phyloP scores from a whole-genome alignment of 2,888 invertebrate species.

The Cordylochernes scorpioides region DNA sequence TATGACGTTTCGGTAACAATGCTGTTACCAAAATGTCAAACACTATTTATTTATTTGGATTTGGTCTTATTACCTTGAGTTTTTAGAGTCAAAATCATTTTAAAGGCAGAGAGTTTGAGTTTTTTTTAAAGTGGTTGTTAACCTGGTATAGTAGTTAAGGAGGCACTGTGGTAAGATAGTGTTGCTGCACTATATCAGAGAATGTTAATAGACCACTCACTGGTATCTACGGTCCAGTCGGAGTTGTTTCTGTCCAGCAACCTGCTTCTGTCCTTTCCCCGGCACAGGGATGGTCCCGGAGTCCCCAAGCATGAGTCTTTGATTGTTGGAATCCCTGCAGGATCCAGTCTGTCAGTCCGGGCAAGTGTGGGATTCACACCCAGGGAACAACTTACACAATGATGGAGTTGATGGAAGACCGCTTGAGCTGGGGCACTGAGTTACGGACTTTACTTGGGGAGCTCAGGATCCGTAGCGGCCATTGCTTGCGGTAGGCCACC shows the following conservation, averaged over 20 bases:
- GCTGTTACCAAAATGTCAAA: no score
- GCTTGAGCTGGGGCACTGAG: constrained; percentile 45
- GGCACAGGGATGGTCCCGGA: constrained; percentile 74
- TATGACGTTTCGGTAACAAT: no score
- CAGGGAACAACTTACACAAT: constrained; percentile 40
- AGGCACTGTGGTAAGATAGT: no score
- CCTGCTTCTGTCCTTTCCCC: constrained; percentile 39
- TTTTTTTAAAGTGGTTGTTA: no score
- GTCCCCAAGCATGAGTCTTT: constrained; percentile 65
- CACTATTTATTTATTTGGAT: no score
- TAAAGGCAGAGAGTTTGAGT: no score
- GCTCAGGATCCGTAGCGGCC: constrained; percentile 35
- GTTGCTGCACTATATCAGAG: no score
- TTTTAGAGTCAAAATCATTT: no score
- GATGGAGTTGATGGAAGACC: constrained; percentile 52
- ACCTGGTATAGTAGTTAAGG: no score
- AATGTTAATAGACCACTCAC: no score
- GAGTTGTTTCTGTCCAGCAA: constrained; percentile 52
- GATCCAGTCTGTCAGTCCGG: not conserved
- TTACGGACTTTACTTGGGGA: constrained; percentile 54
- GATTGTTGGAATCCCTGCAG: constrained; percentile 59
- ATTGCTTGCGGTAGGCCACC: constrained; percentile 12
- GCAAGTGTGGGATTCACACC: not conserved
- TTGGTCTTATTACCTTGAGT: no score
- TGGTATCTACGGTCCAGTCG: constrained; percentile 37